A percentile compares a stretch with the other conserved stretches of the same genome.
Evolutionary conservation across 1,140 invertebrate genomes (phyloP).

Genomic region (Portunus trituberculatus): DNA sequence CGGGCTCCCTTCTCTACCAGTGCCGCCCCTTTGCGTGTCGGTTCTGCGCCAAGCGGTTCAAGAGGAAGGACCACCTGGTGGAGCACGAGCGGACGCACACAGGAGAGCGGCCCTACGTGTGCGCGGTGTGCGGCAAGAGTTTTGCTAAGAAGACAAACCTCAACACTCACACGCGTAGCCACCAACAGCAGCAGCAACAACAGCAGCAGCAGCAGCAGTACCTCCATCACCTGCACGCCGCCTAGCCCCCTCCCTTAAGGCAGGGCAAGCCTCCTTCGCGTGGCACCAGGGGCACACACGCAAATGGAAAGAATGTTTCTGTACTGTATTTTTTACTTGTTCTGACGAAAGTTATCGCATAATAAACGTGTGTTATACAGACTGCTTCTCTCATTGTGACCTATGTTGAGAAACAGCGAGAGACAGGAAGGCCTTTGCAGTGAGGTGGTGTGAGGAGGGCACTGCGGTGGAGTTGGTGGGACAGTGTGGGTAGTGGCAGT

Average conservation of each 20-base stretch:
- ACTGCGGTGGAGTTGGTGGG: background rate
- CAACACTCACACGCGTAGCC: conserved; percentile 73
- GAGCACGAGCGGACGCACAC: conserved; percentile 77
- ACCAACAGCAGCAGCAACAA: conserved; percentile 67
- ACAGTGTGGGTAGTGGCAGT: background rate
- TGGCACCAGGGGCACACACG: background rate
- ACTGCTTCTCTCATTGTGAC: background rate
- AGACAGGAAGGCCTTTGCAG: background rate
- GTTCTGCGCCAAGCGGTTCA: conserved; percentile 78
- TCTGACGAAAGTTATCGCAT: conserved; percentile 41
- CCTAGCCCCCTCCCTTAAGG: conserved; percentile 1
- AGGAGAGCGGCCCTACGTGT: conserved; percentile 80
- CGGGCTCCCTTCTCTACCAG: conserved; percentile 64
- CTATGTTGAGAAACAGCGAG: background rate
- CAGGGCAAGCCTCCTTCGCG: background rate
- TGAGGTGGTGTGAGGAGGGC: background rate
- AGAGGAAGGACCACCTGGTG: conserved; percentile 77
- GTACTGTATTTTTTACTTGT: conserved; percentile 52
- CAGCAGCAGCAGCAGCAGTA: conserved; percentile 51
- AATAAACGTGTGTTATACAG: conserved; percentile 60
- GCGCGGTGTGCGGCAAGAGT: conserved; percentile 74
- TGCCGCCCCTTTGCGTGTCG: conserved; percentile 76
- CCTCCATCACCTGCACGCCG: conserved; percentile 64
- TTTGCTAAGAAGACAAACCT: conserved; percentile 76
- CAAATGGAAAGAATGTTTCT: background rate